A percentile compares a stretch with the other conserved stretches of the same genome.
phyloP scores from a whole-genome alignment of 2,113 vertebrate species.

The Herpetotheres cachinnans region DNA sequence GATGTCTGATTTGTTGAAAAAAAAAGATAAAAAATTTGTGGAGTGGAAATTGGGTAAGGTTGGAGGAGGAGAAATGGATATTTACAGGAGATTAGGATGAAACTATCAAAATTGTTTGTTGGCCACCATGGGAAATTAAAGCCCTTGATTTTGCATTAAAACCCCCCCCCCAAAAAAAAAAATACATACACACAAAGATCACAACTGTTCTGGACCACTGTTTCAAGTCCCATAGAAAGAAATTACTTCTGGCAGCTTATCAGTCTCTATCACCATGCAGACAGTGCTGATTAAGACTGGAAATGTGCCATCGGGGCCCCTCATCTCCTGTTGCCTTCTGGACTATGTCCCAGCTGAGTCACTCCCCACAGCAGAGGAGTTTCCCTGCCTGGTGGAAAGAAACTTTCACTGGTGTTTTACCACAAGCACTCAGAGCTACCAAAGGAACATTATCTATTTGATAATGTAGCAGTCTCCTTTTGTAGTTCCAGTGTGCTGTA shows the following conservation, averaged over 20 bases:
- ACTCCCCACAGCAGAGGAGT: slow-evolving; percentile 7
- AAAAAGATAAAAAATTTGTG: background rate
- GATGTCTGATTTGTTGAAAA: background rate
- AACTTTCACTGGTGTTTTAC: background rate
- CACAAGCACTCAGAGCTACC: background rate
- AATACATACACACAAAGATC: background rate
- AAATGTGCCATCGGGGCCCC: slow-evolving; percentile 19
- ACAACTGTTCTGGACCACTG: background rate
- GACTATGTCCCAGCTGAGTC: slow-evolving; percentile 35
- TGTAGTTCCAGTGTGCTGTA: background rate
- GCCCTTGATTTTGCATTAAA: background rate
- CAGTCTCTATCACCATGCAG: background rate
- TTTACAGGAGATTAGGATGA: slow-evolving; percentile 17
- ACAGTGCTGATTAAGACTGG: slow-evolving; percentile 48
- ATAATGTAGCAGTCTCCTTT: background rate
- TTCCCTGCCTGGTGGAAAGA: slow-evolving; percentile 12
- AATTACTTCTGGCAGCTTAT: slow-evolving; percentile 8
- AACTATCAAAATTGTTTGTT: slow-evolving; percentile 24
- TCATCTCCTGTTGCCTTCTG: slow-evolving; percentile 50
- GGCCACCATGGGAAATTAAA: background rate
- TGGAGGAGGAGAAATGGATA: slow-evolving; percentile 14
- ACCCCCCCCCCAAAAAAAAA: no score
- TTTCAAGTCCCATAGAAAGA: slow-evolving; percentile 32
- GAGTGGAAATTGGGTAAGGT: background rate
- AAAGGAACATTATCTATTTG: background rate